Evolutionary conservation across 2,797 vertebrate genomes (phyloP).

Genomic region (Lateolabrax maculatus): DNA sequence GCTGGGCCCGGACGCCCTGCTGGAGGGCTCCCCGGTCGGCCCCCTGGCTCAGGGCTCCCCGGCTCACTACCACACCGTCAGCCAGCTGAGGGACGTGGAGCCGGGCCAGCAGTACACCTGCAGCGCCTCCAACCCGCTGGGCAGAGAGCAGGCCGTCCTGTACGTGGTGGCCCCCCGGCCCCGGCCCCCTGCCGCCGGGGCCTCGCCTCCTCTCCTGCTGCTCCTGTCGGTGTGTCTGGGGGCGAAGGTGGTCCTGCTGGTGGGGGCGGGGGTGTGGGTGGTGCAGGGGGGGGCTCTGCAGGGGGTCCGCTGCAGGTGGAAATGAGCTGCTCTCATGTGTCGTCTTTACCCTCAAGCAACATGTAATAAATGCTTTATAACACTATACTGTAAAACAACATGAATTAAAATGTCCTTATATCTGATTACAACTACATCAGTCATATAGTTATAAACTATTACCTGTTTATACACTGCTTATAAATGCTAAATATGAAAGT

Average conservation of each 20-base stretch:
- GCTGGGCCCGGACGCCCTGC: conserved; percentile 79
- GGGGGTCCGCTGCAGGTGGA: conserved; percentile 48
- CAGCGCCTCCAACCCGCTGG: conserved; percentile 89
- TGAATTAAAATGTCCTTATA: not conserved
- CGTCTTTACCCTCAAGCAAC: no score
- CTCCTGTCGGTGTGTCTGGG: conserved; percentile 75
- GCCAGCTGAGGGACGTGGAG: conserved; percentile 85
- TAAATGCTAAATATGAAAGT: not conserved
- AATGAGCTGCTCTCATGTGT: conserved; percentile 42
- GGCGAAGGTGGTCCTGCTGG: conserved; percentile 77
- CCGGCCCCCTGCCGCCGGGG: not conserved
- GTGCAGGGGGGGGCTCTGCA: conserved; percentile 55
- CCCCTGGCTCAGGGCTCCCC: conserved; percentile 55
- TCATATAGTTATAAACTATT: not conserved
- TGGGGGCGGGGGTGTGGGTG: conserved; percentile 76
- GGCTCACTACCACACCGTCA: conserved; percentile 80
- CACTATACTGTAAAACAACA: no score
- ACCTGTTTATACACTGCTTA: no score
- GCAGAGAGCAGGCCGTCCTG: conserved; percentile 88
- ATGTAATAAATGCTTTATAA: not conserved
- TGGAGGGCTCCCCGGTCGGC: conserved; percentile 56
- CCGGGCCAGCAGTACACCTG: conserved; percentile 92
- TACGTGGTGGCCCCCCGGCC: conserved; percentile 81
- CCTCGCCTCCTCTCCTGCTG: conserved; percentile 58
- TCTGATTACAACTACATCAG: not conserved